These are phyloP conservation scores for Anniella stebbinsi DNA, from an alignment of 2,797 vertebrate species.

Conservation along the genomic window DNA sequence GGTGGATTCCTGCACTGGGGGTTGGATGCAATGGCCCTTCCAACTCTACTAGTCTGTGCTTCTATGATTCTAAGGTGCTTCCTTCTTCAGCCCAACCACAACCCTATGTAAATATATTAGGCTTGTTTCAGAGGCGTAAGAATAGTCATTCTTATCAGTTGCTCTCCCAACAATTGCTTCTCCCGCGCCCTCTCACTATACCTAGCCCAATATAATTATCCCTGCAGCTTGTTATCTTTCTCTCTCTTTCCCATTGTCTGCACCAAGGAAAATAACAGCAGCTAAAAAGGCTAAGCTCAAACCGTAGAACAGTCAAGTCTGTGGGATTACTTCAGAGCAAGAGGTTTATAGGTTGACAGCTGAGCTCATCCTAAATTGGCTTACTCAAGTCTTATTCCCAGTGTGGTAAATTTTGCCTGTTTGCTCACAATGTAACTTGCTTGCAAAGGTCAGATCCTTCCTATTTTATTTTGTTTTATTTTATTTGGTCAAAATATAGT, in stretches of 20 bases:
- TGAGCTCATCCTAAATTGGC: neutral
- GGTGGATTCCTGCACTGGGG: too few species aligned
- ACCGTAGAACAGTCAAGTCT: neutral
- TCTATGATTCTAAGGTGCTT: too few species aligned
- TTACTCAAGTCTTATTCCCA: neutral
- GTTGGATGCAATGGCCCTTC: too few species aligned
- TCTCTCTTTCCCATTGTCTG: neutral
- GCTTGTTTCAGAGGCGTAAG: neutral
- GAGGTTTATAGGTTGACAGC: neutral
- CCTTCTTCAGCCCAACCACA: neutral
- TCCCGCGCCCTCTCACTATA: too few species aligned
- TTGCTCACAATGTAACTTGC: constrained; percentile 24
- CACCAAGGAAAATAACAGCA: neutral
- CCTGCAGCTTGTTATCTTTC: too few species aligned
- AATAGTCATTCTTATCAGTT: neutral
- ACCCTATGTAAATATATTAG: neutral
- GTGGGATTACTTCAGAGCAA: neutral
- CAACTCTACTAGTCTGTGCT: too few species aligned
- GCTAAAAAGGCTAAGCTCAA: neutral
- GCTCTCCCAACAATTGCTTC: neutral
- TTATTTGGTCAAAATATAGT: constrained; percentile 32
- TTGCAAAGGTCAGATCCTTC: neutral
- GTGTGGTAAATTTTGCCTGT: constrained; percentile 44
- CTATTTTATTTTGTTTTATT: neutral
- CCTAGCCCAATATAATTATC: neutral